Evolutionary conservation across 2,888 invertebrate genomes (phyloP).

Genomic region (Cephus sareptanus): DNA sequence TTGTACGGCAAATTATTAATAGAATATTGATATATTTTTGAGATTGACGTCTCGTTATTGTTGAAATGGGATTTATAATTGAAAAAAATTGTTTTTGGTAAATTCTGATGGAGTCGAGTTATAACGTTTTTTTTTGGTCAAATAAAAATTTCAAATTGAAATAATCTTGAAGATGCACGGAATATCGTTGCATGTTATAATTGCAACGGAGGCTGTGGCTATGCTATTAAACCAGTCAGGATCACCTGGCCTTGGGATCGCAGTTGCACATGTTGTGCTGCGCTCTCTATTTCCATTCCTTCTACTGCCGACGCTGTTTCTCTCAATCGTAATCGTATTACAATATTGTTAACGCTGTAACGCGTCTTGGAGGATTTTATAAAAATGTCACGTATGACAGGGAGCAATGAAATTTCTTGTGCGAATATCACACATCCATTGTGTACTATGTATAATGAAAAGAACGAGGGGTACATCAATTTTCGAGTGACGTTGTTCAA

Average conservation of each 20-base stretch:
- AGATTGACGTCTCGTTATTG: neutral
- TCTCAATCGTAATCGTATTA: neutral
- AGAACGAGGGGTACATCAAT: neutral
- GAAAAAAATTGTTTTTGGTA: too few relatives aligned
- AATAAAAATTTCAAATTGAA: conserved; percentile 13
- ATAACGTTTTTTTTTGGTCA: neutral
- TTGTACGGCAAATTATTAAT: neutral
- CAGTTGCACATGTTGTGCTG: conserved; percentile 54
- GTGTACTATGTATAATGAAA: neutral
- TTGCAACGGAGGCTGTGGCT: conserved; percentile 40
- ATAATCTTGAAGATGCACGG: conserved; percentile 38
- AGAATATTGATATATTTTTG: neutral
- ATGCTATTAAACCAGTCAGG: conserved; percentile 61
- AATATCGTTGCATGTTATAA: conserved; percentile 46
- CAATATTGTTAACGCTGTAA: neutral
- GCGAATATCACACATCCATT: neutral
- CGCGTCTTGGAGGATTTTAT: neutral
- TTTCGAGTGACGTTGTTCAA: neutral
- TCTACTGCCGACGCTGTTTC: neutral
- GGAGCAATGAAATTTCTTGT: neutral
- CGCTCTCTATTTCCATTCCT: conserved; percentile 17
- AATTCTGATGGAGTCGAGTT: neutral
- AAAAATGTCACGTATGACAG: neutral
- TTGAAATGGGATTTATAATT: neutral
- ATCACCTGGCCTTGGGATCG: conserved; percentile 57